phyloP scores from a whole-genome alignment of 2,113 vertebrate species.

The Trichomycterus rosablanca region DNA sequence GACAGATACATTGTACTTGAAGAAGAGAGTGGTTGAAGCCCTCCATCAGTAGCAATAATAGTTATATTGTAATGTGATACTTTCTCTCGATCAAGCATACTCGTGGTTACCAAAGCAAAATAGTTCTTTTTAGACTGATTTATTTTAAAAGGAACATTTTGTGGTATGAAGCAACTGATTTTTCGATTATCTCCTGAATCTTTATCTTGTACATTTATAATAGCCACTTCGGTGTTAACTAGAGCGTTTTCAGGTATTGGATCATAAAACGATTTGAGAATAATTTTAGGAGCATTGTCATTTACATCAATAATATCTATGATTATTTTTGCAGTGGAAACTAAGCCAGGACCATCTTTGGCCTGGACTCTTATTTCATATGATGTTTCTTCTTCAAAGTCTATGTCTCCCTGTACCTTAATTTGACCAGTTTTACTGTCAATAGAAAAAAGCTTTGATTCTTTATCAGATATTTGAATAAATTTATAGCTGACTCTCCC shows the following conservation, averaged over 20 bases:
- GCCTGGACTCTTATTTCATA: slow-evolving; percentile 36
- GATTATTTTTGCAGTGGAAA: slow-evolving; percentile 37
- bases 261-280: slow-evolving; percentile 20
- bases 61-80: slow-evolving; percentile 40
- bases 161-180: slow-evolving; percentile 35
- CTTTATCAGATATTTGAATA: slow-evolving; percentile 19
- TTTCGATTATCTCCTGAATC: slow-evolving; percentile 42
- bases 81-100: slow-evolving; percentile 26
- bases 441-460: slow-evolving; percentile 29
- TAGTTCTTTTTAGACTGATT: slow-evolving; percentile 46
- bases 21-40: slow-evolving; percentile 31
- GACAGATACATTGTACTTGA: slow-evolving; percentile 13
- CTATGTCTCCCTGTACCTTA: slow-evolving; percentile 13
- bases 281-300: slow-evolving; percentile 38
- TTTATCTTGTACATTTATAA: slow-evolving; percentile 40
- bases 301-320: slow-evolving; percentile 41
- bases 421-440: slow-evolving; percentile 31
- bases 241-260: slow-evolving; percentile 14
- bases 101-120: slow-evolving; percentile 30
- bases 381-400: slow-evolving; percentile 32
- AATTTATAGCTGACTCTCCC: slow-evolving; percentile 63
- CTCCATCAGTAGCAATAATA: slow-evolving; percentile 37
- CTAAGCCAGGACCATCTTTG: slow-evolving; percentile 25
- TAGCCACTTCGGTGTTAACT: slow-evolving; percentile 26
- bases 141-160: slow-evolving; percentile 56